These are phyloP conservation scores for Muntiacus reevesi DNA, from an alignment of 2,113 vertebrate genomes.

Conservation along the genomic window DNA sequence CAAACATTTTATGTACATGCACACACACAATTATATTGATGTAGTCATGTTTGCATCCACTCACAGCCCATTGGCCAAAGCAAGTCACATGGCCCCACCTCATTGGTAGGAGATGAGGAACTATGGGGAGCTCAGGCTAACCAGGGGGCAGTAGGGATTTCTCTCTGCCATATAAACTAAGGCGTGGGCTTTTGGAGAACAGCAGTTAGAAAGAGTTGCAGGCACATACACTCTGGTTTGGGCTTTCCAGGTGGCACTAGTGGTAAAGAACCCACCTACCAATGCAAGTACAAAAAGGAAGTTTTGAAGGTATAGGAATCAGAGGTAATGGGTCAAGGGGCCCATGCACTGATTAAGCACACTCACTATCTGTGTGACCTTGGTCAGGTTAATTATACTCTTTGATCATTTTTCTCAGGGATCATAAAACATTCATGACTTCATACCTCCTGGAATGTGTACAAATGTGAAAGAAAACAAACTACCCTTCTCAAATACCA, in stretches of 20 bases:
- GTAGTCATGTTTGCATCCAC: not conserved
- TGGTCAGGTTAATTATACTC: not conserved
- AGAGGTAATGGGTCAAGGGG: not conserved
- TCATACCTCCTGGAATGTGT: not conserved
- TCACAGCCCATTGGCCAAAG: not conserved
- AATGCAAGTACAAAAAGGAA: not conserved
- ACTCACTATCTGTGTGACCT: not conserved
- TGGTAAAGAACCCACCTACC: not conserved
- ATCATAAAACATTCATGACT: not conserved
- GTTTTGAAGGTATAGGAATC: not conserved
- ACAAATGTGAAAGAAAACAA: not conserved
- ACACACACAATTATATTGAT: not conserved
- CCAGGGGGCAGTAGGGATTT: not conserved
- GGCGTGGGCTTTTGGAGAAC: not conserved
- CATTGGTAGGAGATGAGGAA: not conserved
- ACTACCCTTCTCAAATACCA: not conserved
- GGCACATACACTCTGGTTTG: not conserved
- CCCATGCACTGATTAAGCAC: not conserved
- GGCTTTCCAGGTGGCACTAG: not conserved
- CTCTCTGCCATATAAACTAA: not conserved
- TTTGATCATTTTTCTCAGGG: not conserved
- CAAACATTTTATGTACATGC: not conserved
- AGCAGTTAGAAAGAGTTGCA: not conserved
- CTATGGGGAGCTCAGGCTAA: not conserved
- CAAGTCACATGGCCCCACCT: not conserved